Percentiles rank a stretch among this genome's conserved stretches.
phyloP scores from a whole-genome alignment of 1,140 invertebrate genomes.

The Dicyema japonicum region DNA sequence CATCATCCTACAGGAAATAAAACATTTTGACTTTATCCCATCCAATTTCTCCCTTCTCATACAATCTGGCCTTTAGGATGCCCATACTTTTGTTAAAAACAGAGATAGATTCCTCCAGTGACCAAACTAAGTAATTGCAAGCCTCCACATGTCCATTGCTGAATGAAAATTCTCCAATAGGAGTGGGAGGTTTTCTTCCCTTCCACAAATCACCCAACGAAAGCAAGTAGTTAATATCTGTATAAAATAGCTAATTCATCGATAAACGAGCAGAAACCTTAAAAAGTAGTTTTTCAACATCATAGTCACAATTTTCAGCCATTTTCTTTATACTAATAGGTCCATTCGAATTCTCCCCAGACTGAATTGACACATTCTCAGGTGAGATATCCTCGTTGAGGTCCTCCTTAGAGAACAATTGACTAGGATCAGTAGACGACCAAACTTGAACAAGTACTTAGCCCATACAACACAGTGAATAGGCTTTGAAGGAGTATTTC shows the following conservation, averaged over 20 bases:
- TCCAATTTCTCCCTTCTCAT: conserved; percentile 27
- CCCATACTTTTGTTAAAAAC: conserved; percentile 39
- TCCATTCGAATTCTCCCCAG: conserved; percentile 16
- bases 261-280: conserved; percentile 14
- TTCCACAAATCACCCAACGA: conserved; percentile 76
- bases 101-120: conserved; percentile 33
- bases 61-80: conserved; percentile 27
- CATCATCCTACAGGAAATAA: conserved; percentile 34
- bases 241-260: conserved; percentile 60
- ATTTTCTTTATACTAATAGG: background rate
- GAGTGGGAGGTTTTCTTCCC: conserved; percentile 42
- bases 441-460: conserved; percentile 82
- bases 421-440: conserved; percentile 25
- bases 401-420: conserved; percentile 69
- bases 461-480: conserved; percentile 98
- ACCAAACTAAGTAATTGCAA: too few relatives aligned
- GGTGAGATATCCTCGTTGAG: conserved; percentile 81
- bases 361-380: conserved; percentile 61
- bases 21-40: conserved; percentile 45
- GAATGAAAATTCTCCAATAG: too few relatives aligned
- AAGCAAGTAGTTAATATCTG: conserved; percentile 73
- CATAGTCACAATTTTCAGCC: conserved; percentile 27
- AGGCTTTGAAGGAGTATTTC: conserved; percentile 92
- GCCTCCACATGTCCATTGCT: too few relatives aligned
- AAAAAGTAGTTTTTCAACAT: conserved; percentile 30